Evolutionary conservation across 2,888 invertebrate species (phyloP), one percentile per base, ranked within the genome.

Genomic region (Julus scanicus): DNA sequence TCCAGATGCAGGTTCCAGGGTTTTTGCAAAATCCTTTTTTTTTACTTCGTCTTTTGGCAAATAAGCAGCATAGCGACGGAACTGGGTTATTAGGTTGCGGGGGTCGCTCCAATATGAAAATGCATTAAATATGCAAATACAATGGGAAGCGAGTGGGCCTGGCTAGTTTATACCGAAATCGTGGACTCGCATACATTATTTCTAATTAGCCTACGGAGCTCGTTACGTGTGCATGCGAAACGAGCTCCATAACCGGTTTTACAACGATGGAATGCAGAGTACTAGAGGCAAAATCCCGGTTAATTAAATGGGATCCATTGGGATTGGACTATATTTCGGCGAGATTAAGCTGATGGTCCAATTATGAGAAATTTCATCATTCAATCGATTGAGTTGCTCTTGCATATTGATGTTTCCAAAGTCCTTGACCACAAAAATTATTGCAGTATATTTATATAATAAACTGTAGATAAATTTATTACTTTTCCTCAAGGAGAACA

Each of bases 121-220:
- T 44, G 71, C 71, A 71, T 80, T 29, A 80, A 80, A 80, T 71
- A 80, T 80, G 80, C 29, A 80, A 80, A 80, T 80, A 9, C 20
- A 71, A 53, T 53, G 29, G 17, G 29, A 37, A 13, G 80, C 80
- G 29, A 80, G 80, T 37, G 80, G 37, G 80, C 71, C 71, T 29
- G 71, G 71, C 71, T 17, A 63, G 9, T 53, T 53, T 13, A 53
- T 3, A 11, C 11, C 6, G 53, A 80, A 37, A 29, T 80, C 80
- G 80, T 37, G 80, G 80, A 80, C 80, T 9, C 37, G 37, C 80
- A 80, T 80, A 37, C 37, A 80, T 80, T 37, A 80, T 37, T 29
- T 29, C 80, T 37, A 80, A 80, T 80, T 80, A 80, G 80, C 80
- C 37, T 11, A 20, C 37, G 80, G 80, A 29, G 37, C 80, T 80